Evolutionary conservation across 2,113 vertebrate genomes (phyloP).

Genomic region (Mobula birostris): DNA sequence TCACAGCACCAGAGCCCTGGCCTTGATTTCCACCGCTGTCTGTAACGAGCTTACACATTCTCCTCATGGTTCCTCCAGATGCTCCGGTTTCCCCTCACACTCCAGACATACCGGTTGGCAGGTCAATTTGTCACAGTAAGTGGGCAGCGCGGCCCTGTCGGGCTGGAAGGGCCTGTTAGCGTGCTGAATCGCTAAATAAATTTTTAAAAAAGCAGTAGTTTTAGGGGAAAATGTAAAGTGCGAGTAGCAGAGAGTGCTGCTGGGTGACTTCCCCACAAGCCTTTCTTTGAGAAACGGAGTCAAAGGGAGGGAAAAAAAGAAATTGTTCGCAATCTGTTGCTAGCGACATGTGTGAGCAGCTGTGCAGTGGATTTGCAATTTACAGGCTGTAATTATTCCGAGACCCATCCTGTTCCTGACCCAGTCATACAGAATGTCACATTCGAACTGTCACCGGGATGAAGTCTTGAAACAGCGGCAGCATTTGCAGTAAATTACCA

Average conservation of each 20-base stretch:
- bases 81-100: too few relatives aligned
- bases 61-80: too few relatives aligned
- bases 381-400: constrained; percentile 71
- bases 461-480: constrained; percentile 42
- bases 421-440: constrained; percentile 59
- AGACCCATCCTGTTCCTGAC: constrained; percentile 69
- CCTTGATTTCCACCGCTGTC: too few relatives aligned
- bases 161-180: too few relatives aligned
- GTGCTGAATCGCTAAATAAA: too few relatives aligned
- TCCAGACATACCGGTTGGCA: too few relatives aligned
- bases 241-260: constrained; percentile 61
- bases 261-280: constrained; percentile 63
- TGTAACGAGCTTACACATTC: too few relatives aligned
- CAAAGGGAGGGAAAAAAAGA: constrained; percentile 54
- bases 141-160: too few relatives aligned
- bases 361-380: constrained; percentile 72
- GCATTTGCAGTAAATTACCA: constrained; percentile 67
- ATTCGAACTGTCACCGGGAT: constrained; percentile 47
- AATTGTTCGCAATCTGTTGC: constrained; percentile 46
- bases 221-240: constrained; percentile 67
- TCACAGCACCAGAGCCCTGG: too few relatives aligned
- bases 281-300: constrained; percentile 52
- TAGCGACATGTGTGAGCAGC: constrained; percentile 67
- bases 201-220: too few relatives aligned
- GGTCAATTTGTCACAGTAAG: too few relatives aligned